Conservation (phyloP, 2,113 vertebrate species). For the Paramormyrops kingsleyae region DNA sequence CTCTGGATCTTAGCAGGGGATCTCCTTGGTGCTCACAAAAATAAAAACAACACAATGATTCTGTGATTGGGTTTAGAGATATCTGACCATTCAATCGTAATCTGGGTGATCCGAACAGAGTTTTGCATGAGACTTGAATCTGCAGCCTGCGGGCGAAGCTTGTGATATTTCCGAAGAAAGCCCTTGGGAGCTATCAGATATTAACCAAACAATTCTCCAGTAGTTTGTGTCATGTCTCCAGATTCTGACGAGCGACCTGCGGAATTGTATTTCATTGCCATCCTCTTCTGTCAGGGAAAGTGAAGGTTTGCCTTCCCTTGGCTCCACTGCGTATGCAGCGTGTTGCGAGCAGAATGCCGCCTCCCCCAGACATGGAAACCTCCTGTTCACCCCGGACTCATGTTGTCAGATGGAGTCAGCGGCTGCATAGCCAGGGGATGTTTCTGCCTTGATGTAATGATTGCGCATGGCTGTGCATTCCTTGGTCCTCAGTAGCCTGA, state of each 20-base stretch:
- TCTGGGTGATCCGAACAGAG: not conserved
- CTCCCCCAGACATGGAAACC: not conserved
- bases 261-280: not conserved
- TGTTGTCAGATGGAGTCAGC: not conserved
- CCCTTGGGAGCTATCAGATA: constrained; percentile 19
- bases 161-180: constrained; percentile 12
- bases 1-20: not conserved
- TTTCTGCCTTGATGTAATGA: not conserved
- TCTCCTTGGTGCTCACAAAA: not conserved
- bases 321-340: not conserved
- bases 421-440: not conserved
- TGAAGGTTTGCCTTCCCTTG: constrained; percentile 11
- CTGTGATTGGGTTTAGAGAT: not conserved
- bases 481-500: not conserved
- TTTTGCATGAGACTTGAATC: constrained; percentile 6
- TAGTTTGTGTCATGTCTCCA: not conserved
- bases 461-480: not conserved
- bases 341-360: not conserved
- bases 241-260: not conserved
- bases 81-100: not conserved
- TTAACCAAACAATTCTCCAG: not conserved
- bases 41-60: not conserved
- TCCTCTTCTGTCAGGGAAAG: not conserved
- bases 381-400: constrained; percentile 11
- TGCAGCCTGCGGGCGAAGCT: not conserved